These are phyloP conservation scores for Balanococcus diminutus DNA, from an alignment of 2,888 invertebrate genomes.

Conservation along the genomic window DNA sequence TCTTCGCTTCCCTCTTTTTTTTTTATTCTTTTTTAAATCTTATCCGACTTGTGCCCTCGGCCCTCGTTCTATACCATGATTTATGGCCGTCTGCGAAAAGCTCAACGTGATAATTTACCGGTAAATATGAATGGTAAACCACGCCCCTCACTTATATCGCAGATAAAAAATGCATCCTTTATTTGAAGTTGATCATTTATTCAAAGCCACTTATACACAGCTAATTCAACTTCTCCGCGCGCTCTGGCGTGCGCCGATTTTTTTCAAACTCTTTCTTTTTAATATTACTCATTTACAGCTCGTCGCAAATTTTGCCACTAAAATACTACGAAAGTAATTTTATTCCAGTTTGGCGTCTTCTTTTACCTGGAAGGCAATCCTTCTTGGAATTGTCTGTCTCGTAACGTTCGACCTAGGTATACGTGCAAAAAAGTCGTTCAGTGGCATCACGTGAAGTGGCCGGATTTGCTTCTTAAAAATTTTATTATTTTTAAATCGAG, in stretches of 20 bases:
- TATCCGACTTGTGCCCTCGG: not conserved
- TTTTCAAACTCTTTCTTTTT: not conserved
- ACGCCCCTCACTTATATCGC: conserved; percentile 7
- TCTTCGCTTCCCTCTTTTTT: not conserved
- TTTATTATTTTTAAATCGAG: not conserved
- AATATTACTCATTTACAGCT: not conserved
- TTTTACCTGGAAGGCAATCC: not conserved
- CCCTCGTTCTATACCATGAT: not conserved
- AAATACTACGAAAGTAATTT: not conserved
- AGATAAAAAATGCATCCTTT: conserved; percentile 32
- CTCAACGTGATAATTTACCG: conserved; percentile 14
- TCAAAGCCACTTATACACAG: conserved; percentile 5
- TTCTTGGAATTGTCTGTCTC: not conserved
- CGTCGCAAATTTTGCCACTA: not conserved
- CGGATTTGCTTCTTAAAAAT: not conserved
- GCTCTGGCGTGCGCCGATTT: not conserved
- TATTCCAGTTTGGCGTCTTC: not conserved
- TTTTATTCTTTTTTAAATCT: conserved; percentile 9
- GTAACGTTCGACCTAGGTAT: not conserved
- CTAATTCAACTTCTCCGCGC: not conserved
- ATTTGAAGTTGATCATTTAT: conserved; percentile 26
- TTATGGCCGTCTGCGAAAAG: conserved; percentile 7
- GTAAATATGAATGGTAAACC: conserved; percentile 14
- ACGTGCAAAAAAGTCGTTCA: not conserved
- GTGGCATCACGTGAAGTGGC: not conserved